phyloP scores from a whole-genome alignment of 2,888 invertebrate species.

The Zaprionus bogoriensis region DNA sequence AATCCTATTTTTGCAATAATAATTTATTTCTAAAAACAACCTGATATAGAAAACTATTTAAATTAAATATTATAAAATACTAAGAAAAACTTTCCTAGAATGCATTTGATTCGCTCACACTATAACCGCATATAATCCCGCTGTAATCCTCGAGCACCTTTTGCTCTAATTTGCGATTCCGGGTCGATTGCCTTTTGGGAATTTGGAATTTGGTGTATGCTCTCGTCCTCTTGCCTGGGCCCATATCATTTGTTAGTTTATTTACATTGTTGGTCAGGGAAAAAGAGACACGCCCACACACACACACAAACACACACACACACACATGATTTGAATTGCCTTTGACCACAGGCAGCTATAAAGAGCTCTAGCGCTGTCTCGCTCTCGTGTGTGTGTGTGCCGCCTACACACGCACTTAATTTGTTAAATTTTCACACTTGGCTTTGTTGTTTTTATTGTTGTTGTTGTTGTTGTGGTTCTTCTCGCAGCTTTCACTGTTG shows the following conservation, averaged over 20 bases:
- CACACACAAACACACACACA: conserved; percentile 9
- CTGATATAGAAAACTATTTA: too few relatives aligned
- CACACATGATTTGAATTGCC: conserved; percentile 31
- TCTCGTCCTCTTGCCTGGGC: conserved; percentile 12
- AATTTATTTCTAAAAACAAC: too few relatives aligned
- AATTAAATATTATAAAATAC: too few relatives aligned
- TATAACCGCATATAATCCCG: neutral
- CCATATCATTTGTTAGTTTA: conserved; percentile 30
- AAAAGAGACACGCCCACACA: conserved; percentile 17
- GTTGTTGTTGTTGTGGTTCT: conserved; percentile 23
- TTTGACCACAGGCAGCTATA: conserved; percentile 30
- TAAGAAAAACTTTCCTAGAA: neutral
- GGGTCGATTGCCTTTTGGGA: neutral
- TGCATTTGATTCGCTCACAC: neutral
- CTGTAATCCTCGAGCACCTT: neutral
- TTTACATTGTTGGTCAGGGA: conserved; percentile 15
- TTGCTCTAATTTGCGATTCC: neutral
- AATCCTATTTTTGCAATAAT: too few relatives aligned
- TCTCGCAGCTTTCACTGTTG: conserved; percentile 36
- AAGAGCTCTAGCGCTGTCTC: neutral
- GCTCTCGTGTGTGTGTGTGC: neutral
- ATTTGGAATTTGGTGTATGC: neutral
- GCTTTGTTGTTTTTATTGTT: conserved; percentile 38
- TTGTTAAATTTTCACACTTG: conserved; percentile 76
- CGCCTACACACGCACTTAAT: conserved; percentile 53